Conservation (phyloP, 2,888 invertebrate species). For the Ochlodes sylvanus region DNA sequence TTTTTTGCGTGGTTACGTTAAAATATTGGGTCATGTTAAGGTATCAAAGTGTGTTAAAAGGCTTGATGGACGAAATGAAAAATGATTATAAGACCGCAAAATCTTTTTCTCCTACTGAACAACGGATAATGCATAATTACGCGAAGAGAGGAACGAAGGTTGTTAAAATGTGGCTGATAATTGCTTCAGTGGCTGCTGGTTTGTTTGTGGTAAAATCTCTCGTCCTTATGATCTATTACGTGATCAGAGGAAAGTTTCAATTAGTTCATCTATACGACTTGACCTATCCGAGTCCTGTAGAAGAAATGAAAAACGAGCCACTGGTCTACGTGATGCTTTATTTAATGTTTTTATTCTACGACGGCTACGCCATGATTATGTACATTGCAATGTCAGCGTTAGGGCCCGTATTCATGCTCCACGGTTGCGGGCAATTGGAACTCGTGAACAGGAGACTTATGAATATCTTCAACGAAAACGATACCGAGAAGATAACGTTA, state of each 20-base stretch:
- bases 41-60: slow-evolving; percentile 19
- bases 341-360: slow-evolving; percentile 21
- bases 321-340: slow-evolving; percentile 45
- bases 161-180: slow-evolving; percentile 5
- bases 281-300: slow-evolving; percentile 54
- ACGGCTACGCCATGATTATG: slow-evolving; percentile 15
- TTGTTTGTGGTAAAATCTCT: slow-evolving; percentile 21
- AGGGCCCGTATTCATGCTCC: slow-evolving; percentile 25
- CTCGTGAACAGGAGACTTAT: slow-evolving; percentile 2
- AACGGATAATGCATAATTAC: slow-evolving; percentile 8
- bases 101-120: slow-evolving; percentile 9
- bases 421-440: slow-evolving; percentile 17
- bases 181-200: not conserved
- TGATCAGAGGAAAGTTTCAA: slow-evolving; percentile 48
- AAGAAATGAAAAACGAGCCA: slow-evolving; percentile 51
- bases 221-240: slow-evolving; percentile 8
- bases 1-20: slow-evolving; percentile 43
- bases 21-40: slow-evolving; percentile 49
- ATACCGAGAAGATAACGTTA: slow-evolving; percentile 3
- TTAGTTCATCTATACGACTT: slow-evolving; percentile 59
- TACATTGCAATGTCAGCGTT: slow-evolving; percentile 21
- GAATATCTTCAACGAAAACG: slow-evolving; percentile 2
- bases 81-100: slow-evolving; percentile 2
- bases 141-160: slow-evolving; percentile 17
- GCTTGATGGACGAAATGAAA: slow-evolving; percentile 30